These are phyloP conservation scores for Drosophila murphyi DNA, from an alignment of 1,140 invertebrate genomes.

Conservation along the genomic window DNA sequence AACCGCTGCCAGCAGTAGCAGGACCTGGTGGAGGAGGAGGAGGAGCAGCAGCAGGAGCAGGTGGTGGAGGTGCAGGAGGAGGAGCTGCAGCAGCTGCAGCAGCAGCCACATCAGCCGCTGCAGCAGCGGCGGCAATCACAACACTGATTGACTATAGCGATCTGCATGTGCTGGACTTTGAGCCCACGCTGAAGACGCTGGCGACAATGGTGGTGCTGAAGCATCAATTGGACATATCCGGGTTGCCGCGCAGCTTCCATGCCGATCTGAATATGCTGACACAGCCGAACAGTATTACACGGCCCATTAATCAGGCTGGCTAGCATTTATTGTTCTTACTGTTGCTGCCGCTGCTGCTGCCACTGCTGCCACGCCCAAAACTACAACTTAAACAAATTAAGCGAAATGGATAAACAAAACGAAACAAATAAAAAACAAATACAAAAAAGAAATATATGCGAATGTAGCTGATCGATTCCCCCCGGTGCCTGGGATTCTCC, in stretches of 20 bases:
- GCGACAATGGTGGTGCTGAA: slow-evolving; percentile 88
- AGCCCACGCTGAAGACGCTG: slow-evolving; percentile 89
- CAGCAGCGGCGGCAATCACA: not conserved
- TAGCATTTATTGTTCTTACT: slow-evolving; percentile 50
- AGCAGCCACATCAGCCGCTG: slow-evolving; percentile 6
- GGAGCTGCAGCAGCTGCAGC: slow-evolving; percentile 33
- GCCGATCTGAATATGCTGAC: slow-evolving; percentile 85
- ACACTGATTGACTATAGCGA: slow-evolving; percentile 91
- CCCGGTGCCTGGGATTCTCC: not conserved
- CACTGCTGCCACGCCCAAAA: not conserved
- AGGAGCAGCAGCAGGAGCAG: slow-evolving; percentile 8
- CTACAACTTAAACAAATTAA: no score
- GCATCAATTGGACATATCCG: slow-evolving; percentile 87
- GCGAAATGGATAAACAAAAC: no score
- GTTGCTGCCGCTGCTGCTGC: slow-evolving; percentile 2
- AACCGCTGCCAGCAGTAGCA: not conserved
- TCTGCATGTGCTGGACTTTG: slow-evolving; percentile 90
- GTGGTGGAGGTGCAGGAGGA: not conserved
- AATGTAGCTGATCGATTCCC: no score
- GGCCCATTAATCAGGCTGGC: slow-evolving; percentile 80
- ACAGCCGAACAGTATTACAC: slow-evolving; percentile 84
- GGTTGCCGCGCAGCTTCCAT: slow-evolving; percentile 87
- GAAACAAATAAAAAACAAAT: not conserved
- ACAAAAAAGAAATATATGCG: not conserved
- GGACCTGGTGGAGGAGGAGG: no score